A percentile compares a stretch with the other conserved stretches of the same genome.
Evolutionary conservation across 2,888 invertebrate genomes (phyloP).

Genomic region (Pristionchus fissidentatus): DNA sequence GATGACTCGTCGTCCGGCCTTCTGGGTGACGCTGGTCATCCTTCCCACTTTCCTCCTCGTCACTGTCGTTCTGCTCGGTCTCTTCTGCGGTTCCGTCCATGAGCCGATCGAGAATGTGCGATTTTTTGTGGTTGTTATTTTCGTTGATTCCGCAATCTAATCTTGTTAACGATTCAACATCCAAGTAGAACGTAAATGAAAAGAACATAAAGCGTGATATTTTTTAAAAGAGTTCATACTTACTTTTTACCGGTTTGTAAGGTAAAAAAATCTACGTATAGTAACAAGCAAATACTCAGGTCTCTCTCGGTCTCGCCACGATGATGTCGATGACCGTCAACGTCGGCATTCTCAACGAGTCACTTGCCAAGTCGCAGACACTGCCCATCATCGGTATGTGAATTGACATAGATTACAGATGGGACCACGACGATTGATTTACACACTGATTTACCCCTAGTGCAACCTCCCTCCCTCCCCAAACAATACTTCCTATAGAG

Average conservation of each 20-base stretch:
- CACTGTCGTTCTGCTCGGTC: slow-evolving; percentile 29
- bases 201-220: no score
- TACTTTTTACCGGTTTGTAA: neutral
- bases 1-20: slow-evolving; percentile 36
- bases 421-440: no score
- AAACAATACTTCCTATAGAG: no score
- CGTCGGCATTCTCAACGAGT: slow-evolving; percentile 45
- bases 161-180: no score
- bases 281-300: neutral
- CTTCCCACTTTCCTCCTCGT: slow-evolving; percentile 43
- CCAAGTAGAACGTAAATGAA: no score
- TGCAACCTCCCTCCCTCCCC: no score
- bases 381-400: slow-evolving; percentile 27
- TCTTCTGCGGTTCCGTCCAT: slow-evolving; percentile 25
- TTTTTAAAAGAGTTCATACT: neutral
- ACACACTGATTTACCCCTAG: no score
- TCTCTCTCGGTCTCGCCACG: slow-evolving; percentile 37
- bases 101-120: slow-evolving; percentile 44
- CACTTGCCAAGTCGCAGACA: slow-evolving; percentile 40
- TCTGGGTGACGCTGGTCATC: slow-evolving; percentile 40
- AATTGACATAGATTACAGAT: no score
- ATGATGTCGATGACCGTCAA: slow-evolving; percentile 49
- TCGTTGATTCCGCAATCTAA: no score
- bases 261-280: neutral
- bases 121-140: no score